Evolutionary conservation across 2,797 vertebrate genomes (phyloP).

Genomic region (Tolypeutes matacus): DNA sequence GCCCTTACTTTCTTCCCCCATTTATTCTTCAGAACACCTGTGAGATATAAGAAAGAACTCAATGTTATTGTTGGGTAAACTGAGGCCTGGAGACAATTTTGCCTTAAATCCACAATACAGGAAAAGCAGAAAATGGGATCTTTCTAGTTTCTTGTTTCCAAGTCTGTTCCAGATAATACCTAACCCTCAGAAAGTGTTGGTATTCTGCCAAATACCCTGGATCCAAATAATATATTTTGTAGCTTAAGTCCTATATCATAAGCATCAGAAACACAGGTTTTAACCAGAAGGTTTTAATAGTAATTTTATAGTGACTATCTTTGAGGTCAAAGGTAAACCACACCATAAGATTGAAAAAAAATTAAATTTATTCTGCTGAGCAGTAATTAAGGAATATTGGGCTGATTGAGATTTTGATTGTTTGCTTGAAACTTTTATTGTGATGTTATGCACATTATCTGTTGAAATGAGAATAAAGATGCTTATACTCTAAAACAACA

Average conservation of each 20-base stretch:
- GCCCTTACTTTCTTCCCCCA: too few relatives aligned
- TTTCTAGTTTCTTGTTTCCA: constrained; percentile 38
- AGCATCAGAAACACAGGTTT: constrained; percentile 25
- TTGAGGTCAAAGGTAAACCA: not conserved
- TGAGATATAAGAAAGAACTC: not conserved
- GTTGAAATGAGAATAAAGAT: not conserved
- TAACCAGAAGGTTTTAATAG: not conserved
- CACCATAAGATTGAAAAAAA: not conserved
- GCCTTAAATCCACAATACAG: not conserved
- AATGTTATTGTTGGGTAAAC: not conserved
- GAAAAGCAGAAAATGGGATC: constrained; percentile 29
- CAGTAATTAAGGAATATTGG: not conserved
- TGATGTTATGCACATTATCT: not conserved
- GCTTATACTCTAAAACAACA: not conserved
- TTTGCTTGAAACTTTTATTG: constrained; percentile 16
- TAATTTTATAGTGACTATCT: not conserved
- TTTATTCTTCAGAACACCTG: constrained; percentile 43
- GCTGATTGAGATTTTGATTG: not conserved
- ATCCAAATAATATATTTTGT: not conserved
- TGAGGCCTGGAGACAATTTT: constrained; percentile 41
- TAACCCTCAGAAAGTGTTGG: not conserved
- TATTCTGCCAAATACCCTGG: not conserved
- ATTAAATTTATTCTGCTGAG: not conserved
- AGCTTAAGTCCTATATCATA: not conserved
- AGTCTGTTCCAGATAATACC: not conserved